Evolutionary conservation across 2,797 vertebrate species (phyloP).

Genomic region (Buphagus erythrorhynchus): DNA sequence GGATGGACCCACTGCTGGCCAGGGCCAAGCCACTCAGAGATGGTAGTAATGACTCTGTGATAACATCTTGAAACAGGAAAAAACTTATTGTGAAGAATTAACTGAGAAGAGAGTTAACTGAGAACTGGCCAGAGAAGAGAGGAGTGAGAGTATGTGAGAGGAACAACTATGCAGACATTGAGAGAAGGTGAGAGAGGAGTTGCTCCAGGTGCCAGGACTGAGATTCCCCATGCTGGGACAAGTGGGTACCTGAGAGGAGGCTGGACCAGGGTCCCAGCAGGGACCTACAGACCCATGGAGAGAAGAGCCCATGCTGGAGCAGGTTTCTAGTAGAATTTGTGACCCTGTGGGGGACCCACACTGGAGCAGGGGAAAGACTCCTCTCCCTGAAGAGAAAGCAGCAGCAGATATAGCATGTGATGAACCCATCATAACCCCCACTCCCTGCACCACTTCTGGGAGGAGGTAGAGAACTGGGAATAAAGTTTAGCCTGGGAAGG

Average conservation of each 20-base stretch:
- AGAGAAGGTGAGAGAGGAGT: not conserved
- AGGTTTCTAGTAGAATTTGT: not conserved
- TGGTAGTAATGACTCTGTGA: not conserved
- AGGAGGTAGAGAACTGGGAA: not conserved
- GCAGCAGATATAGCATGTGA: not conserved
- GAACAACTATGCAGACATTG: accelerated
- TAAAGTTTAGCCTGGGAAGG: not conserved
- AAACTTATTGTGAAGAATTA: not conserved
- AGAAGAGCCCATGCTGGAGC: not conserved
- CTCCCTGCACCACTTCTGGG: not conserved
- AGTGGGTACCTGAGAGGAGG: not conserved
- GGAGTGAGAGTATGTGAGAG: not conserved
- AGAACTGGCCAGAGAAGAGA: not conserved
- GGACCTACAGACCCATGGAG: not conserved
- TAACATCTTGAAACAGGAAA: not conserved
- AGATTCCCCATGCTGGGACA: too few relatives aligned
- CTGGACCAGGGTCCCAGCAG: not conserved
- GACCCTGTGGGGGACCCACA: too few relatives aligned
- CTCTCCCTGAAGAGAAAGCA: not conserved
- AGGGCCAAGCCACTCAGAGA: not conserved
- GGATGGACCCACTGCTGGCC: accelerated
- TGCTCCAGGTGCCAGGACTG: not conserved
- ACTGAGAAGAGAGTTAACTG: not conserved
- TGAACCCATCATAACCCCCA: not conserved
- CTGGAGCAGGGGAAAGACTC: not conserved